Evolutionary conservation across 2,888 invertebrate genomes (phyloP).

Genomic region (Cryptus armator): DNA sequence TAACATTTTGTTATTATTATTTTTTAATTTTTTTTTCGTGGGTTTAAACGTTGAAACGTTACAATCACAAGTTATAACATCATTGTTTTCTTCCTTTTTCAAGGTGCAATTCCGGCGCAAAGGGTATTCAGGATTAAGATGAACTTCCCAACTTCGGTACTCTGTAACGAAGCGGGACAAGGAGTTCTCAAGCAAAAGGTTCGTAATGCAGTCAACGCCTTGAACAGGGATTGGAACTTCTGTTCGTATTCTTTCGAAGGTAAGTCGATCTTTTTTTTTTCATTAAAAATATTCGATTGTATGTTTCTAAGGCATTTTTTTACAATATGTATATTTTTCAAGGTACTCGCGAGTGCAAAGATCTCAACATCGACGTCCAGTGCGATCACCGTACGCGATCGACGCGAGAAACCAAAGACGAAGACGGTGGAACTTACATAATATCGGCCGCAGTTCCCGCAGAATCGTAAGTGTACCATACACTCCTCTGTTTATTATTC

Average conservation of each 20-base stretch:
- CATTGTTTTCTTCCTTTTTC: slow-evolving; percentile 64
- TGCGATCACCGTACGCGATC: slow-evolving; percentile 91
- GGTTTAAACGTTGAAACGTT: no score
- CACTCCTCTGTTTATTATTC: not conserved
- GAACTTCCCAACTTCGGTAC: slow-evolving; percentile 98
- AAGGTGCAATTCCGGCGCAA: slow-evolving; percentile 96
- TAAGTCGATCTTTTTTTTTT: slow-evolving; percentile 76
- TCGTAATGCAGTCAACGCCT: slow-evolving; percentile 93
- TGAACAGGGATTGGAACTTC: slow-evolving; percentile 98
- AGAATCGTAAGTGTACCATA: slow-evolving; percentile 90
- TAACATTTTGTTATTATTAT: no score
- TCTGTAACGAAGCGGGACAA: slow-evolving; percentile 98
- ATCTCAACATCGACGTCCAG: slow-evolving; percentile 95
- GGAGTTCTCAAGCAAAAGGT: slow-evolving; percentile 96
- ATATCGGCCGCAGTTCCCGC: slow-evolving; percentile 93
- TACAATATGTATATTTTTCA: slow-evolving; percentile 26
- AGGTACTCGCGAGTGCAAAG: slow-evolving; percentile 94
- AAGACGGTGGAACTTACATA: slow-evolving; percentile 93
- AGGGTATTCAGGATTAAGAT: slow-evolving; percentile 97
- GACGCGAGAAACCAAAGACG: slow-evolving; percentile 86
- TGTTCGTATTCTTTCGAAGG: slow-evolving; percentile 96
- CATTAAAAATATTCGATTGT: slow-evolving; percentile 2
- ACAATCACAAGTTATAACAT: no score
- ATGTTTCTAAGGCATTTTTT: slow-evolving; percentile 23
- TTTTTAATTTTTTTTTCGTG: no score